Evolutionary conservation across 1,140 invertebrate genomes (phyloP).

Genomic region (Drosophila nigrodunni): DNA sequence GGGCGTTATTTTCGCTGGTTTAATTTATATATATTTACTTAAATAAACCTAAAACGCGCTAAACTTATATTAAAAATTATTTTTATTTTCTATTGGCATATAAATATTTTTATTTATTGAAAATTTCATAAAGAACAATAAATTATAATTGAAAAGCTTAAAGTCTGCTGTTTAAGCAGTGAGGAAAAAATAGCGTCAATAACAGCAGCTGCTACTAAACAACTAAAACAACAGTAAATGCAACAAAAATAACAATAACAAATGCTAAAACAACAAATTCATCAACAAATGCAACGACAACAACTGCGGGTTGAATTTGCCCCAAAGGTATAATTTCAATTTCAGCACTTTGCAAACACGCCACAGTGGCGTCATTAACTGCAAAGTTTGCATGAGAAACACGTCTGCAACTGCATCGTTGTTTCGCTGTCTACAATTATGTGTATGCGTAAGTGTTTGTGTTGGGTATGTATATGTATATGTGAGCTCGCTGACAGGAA

Average conservation of each 20-base stretch:
- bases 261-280: conserved; percentile 25
- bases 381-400: conserved; percentile 75
- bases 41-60: too few relatives aligned
- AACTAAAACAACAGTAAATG: conserved; percentile 16
- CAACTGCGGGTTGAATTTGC: conserved; percentile 41
- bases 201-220: conserved; percentile 16
- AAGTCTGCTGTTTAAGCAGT: conserved; percentile 22
- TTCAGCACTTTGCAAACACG: conserved; percentile 82
- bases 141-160: too few relatives aligned
- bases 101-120: too few relatives aligned
- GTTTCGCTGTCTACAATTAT: conserved; percentile 21
- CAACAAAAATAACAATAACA: conserved; percentile 7
- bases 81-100: too few relatives aligned
- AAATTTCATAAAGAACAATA: too few relatives aligned
- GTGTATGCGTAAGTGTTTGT: conserved; percentile 34
- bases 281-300: conserved; percentile 45
- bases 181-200: conserved; percentile 22
- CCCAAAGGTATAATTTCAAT: conserved; percentile 81
- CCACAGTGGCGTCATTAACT: conserved; percentile 83
- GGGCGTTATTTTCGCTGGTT: too few relatives aligned
- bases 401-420: conserved; percentile 56
- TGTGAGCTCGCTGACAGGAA: conserved; percentile 69
- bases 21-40: too few relatives aligned
- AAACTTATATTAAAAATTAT: too few relatives aligned
- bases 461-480: conserved; percentile 19